Evolutionary conservation across 2,888 invertebrate species (phyloP).

Genomic region (Drosophila ustulata): DNA sequence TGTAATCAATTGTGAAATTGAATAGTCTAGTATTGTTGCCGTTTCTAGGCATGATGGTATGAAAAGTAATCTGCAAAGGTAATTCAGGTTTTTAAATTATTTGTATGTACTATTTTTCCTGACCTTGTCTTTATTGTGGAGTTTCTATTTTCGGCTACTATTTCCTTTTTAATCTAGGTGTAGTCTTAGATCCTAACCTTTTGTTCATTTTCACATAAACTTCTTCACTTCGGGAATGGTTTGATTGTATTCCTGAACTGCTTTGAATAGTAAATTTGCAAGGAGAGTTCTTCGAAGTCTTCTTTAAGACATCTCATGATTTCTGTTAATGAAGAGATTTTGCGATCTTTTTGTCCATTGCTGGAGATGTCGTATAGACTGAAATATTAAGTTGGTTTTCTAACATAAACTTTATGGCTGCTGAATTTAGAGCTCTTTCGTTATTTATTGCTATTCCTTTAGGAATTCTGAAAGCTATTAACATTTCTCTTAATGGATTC

Average conservation of each 20-base stretch:
- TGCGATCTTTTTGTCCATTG: no score
- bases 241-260: conserved; percentile 10
- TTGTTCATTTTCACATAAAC: not conserved
- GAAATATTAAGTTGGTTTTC: not conserved
- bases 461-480: no score
- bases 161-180: conserved; percentile 10
- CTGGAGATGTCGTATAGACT: not conserved
- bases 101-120: conserved; percentile 9
- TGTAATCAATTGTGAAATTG: no score
- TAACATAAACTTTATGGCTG: no score
- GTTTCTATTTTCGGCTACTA: conserved; percentile 4
- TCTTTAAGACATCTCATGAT: no score
- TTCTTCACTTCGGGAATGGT: conserved; percentile 1
- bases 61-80: no score
- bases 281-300: no score
- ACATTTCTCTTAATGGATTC: not conserved
- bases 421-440: no score
- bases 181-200: conserved; percentile 1
- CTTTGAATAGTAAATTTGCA: not conserved
- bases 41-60: no score
- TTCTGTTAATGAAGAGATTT: no score
- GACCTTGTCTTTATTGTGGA: conserved; percentile 6
- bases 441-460: no score
- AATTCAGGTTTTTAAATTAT: conserved; percentile 5
- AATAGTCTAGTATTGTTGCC: no score